phyloP scores from a whole-genome alignment of 2,113 vertebrate species.

The Chitala chitala region DNA sequence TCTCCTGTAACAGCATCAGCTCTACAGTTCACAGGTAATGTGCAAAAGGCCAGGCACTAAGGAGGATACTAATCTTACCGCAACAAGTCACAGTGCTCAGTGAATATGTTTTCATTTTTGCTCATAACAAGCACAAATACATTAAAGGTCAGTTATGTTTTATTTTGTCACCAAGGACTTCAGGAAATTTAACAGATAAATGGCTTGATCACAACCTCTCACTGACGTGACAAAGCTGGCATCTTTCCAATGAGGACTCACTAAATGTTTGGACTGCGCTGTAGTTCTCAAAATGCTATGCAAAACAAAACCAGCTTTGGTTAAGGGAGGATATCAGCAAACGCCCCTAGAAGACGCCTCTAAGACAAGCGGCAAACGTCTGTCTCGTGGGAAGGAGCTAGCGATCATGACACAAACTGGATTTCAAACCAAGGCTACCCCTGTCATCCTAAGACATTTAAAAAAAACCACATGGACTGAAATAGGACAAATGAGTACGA shows the following conservation, averaged over 20 bases:
- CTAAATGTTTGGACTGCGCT: not conserved
- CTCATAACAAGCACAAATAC: not conserved
- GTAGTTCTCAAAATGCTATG: not conserved
- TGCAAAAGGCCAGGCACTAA: not conserved
- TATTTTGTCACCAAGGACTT: not conserved
- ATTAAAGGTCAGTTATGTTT: not conserved
- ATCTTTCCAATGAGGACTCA: not conserved
- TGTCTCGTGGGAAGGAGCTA: too few relatives aligned
- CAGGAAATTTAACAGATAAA: not conserved
- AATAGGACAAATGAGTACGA: not conserved
- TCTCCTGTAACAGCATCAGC: not conserved
- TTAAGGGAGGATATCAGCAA: not conserved
- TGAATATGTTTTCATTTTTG: not conserved
- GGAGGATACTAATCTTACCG: not conserved
- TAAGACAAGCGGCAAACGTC: conserved; percentile 7
- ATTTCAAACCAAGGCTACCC: not conserved
- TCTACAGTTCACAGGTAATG: not conserved
- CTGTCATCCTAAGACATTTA: not conserved
- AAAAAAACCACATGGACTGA: not conserved
- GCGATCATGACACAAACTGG: not conserved
- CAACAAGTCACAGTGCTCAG: not conserved
- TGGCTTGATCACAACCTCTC: not conserved
- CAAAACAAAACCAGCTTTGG: not conserved
- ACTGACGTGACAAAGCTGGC: not conserved
- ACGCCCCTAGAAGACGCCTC: not conserved